Evolutionary conservation across 2,888 invertebrate genomes (phyloP).

Genomic region (Cremastinae sp.): DNA sequence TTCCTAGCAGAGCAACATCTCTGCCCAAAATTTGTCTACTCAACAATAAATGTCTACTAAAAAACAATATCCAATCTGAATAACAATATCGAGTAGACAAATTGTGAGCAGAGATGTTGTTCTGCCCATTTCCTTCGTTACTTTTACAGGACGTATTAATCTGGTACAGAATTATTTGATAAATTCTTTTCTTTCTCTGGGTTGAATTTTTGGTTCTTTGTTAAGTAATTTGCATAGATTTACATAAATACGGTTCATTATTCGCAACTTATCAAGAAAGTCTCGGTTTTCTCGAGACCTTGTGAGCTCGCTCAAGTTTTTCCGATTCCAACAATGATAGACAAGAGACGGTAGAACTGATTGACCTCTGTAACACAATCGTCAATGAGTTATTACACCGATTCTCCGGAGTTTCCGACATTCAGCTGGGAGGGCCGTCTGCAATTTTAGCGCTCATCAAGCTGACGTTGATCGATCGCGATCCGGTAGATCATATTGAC

Average conservation of each 20-base stretch:
- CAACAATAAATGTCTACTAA: too few species aligned
- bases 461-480: constrained; percentile 19
- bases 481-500: not conserved
- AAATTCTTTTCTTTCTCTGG: not conserved
- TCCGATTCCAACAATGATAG: constrained; percentile 7
- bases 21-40: too few species aligned
- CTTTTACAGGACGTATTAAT: too few species aligned
- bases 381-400: constrained; percentile 25
- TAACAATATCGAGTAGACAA: too few species aligned
- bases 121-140: constrained; percentile 1
- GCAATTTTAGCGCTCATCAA: constrained; percentile 17
- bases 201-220: constrained; percentile 58
- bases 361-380: constrained; percentile 26
- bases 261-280: constrained; percentile 44
- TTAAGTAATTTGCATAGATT: constrained; percentile 67
- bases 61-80: too few species aligned
- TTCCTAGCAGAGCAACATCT: too few species aligned
- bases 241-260: constrained; percentile 67
- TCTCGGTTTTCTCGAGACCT: constrained; percentile 5
- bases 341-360: constrained; percentile 13
- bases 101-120: too few species aligned
- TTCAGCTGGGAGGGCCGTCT: not conserved
- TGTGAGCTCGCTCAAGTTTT: not conserved
- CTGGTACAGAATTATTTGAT: constrained; percentile 5
- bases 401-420: constrained; percentile 12